Percentiles rank a stretch among this genome's conserved stretches.
These are phyloP conservation scores for Columba guinea DNA, from an alignment of 2,797 vertebrate genomes.

Conservation along the genomic window DNA sequence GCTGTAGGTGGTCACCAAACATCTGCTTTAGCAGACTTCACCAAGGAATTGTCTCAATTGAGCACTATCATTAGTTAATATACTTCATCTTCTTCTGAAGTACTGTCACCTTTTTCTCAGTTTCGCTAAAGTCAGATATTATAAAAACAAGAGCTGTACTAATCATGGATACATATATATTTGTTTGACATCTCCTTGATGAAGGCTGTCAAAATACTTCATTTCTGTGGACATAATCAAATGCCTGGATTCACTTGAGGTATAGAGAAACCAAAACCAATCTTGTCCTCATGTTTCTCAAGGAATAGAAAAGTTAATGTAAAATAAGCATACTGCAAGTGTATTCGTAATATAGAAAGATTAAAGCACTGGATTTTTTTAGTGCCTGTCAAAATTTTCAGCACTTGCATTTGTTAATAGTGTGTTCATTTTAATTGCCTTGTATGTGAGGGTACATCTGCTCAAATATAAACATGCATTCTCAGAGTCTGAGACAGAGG, in stretches of 20 bases:
- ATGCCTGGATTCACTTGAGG: background rate
- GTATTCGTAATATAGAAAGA: background rate
- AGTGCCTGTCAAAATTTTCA: background rate
- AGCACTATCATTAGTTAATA: background rate
- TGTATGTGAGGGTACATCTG: background rate
- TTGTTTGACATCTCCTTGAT: background rate
- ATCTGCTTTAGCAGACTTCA: background rate
- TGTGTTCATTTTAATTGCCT: background rate
- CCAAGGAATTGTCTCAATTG: background rate
- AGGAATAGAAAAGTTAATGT: background rate
- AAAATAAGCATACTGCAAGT: background rate
- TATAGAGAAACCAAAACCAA: background rate
- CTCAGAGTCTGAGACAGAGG: background rate
- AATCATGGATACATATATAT: background rate
- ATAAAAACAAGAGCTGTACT: background rate
- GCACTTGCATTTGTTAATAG: background rate
- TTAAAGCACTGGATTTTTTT: background rate
- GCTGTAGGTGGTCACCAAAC: background rate
- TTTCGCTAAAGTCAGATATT: background rate
- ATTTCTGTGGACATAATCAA: background rate
- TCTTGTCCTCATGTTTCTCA: background rate
- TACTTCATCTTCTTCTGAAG: background rate
- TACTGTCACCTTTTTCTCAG: background rate
- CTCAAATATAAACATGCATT: background rate
- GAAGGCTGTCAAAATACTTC: background rate